Conservation (phyloP, 2,888 invertebrate species). For the Apodemia hepburni region DNA sequence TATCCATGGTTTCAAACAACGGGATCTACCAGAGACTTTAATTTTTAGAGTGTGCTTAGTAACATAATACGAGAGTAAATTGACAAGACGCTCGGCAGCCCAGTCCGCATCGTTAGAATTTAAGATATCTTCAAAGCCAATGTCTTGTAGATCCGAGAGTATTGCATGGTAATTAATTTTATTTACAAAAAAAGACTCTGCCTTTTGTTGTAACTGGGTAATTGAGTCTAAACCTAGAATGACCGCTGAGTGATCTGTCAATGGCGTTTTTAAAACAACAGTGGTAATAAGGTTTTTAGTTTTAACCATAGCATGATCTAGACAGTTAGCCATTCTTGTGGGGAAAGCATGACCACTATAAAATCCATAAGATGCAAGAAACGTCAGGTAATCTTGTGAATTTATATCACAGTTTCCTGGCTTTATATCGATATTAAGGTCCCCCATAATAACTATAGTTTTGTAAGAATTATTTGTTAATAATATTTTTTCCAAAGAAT, state of each 20-base stretch:
- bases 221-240: neutral
- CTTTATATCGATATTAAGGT: constrained; percentile 21
- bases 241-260: neutral
- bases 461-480: neutral
- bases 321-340: constrained; percentile 17
- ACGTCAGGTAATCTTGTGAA: constrained; percentile 15
- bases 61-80: neutral
- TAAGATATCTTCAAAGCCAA: neutral
- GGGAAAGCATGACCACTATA: constrained; percentile 12
- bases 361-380: constrained; percentile 10
- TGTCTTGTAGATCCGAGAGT: too few species aligned
- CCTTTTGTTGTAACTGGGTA: too few species aligned
- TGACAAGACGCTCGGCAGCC: neutral
- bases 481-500: constrained; percentile 12
- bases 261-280: neutral
- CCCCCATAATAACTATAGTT: constrained; percentile 11
- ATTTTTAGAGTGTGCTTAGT: neutral
- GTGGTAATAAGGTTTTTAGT: neutral
- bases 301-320: constrained; percentile 20
- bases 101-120: neutral
- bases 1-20: neutral
- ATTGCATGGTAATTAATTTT: too few species aligned
- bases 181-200: neutral
- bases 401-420: neutral
- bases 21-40: neutral